A percentile compares a stretch with the other conserved stretches of the same genome.
phyloP scores from a whole-genome alignment of 2,888 invertebrate genomes.

The Lydus trimaculatus region DNA sequence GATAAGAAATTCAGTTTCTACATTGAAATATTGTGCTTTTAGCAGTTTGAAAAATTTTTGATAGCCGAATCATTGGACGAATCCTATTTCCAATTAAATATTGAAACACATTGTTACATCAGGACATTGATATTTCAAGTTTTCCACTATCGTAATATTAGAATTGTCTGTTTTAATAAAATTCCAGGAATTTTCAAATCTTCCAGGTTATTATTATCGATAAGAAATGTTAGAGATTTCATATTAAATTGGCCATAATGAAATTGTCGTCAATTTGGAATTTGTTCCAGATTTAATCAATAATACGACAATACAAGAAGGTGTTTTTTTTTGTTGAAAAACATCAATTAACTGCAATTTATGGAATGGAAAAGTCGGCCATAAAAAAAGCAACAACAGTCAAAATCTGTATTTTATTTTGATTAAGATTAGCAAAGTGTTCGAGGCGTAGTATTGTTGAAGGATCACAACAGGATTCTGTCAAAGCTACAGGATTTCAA shows the following conservation, averaged over 20 bases:
- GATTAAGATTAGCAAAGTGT: neutral
- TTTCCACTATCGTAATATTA: neutral
- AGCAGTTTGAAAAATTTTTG: too few relatives aligned
- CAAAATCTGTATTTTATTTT: neutral
- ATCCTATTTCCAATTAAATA: constrained; percentile 1
- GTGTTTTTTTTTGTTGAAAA: too few relatives aligned
- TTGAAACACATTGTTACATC: neutral
- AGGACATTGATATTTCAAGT: too few relatives aligned
- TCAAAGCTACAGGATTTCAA: neutral
- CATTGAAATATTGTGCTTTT: too few relatives aligned
- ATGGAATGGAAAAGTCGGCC: neutral
- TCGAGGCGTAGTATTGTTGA: neutral
- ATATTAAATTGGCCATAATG: too few relatives aligned
- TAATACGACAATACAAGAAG: too few relatives aligned
- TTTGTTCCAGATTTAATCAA: too few relatives aligned
- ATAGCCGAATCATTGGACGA: neutral
- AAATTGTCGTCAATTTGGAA: too few relatives aligned
- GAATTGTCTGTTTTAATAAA: too few relatives aligned
- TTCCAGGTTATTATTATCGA: neutral
- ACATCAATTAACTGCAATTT: too few relatives aligned
- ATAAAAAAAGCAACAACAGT: too few relatives aligned
- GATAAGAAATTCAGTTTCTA: too few relatives aligned
- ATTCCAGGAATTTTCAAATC: neutral
- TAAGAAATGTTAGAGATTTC: neutral
- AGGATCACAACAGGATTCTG: neutral